These are phyloP conservation scores for Columbina picui DNA, from an alignment of 2,113 vertebrate species.

Conservation along the genomic window DNA sequence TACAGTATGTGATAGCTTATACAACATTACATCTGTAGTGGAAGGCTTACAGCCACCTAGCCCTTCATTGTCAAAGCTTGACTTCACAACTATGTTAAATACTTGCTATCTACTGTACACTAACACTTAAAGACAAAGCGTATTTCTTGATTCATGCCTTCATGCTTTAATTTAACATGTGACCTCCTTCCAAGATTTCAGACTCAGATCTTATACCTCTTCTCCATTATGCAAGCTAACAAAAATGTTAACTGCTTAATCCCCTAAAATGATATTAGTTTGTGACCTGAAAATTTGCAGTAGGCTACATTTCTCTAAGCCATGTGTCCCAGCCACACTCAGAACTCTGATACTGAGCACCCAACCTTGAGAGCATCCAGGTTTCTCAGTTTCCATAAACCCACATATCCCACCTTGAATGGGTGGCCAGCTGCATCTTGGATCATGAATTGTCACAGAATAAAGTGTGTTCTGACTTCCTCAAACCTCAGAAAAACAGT, in stretches of 20 bases:
- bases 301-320: background rate
- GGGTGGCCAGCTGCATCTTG: background rate
- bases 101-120: background rate
- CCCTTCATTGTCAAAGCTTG: background rate
- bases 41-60: background rate
- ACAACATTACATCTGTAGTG: background rate
- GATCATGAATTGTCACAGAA: background rate
- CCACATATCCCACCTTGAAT: background rate
- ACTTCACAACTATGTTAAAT: background rate
- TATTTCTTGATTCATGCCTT: background rate
- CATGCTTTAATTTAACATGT: fast-evolving
- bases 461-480: background rate
- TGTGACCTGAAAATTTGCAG: background rate
- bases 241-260: background rate
- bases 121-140: background rate
- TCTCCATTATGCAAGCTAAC: background rate
- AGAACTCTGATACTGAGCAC: background rate
- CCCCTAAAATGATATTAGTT: background rate
- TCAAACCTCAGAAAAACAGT: background rate
- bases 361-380: background rate
- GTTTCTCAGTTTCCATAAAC: background rate
- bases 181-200: background rate
- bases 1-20: background rate
- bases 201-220: background rate
- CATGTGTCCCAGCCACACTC: background rate